Percentiles rank a stretch among this genome's conserved stretches.
Evolutionary conservation across 2,888 invertebrate genomes (phyloP).

Genomic region (Meandrusa payeni): DNA sequence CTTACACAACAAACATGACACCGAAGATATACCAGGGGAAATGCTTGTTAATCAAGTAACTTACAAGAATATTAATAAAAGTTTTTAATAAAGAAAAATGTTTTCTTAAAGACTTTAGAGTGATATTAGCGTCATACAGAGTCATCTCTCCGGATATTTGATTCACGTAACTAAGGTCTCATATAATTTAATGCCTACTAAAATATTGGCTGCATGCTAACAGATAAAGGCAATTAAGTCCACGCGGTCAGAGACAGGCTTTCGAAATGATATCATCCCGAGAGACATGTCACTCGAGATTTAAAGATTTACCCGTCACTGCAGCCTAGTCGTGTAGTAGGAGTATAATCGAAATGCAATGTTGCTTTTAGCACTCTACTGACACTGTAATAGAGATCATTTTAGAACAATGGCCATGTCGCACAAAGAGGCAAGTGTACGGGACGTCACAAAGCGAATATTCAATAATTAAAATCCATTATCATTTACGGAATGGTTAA

Average conservation of each 20-base stretch:
- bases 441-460: slow-evolving; percentile 20
- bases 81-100: too few species aligned
- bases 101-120: too few species aligned
- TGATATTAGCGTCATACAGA: too few species aligned
- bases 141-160: too few species aligned
- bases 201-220: slow-evolving; percentile 10
- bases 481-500: slow-evolving; percentile 14
- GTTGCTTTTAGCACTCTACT: slow-evolving; percentile 8
- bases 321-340: slow-evolving; percentile 30
- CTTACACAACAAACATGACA: too few species aligned
- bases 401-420: slow-evolving; percentile 1
- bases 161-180: too few species aligned
- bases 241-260: slow-evolving; percentile 24
- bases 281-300: slow-evolving; percentile 49
- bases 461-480: slow-evolving; percentile 24
- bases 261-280: slow-evolving; percentile 35
- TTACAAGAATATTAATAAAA: too few species aligned
- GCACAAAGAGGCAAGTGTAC: slow-evolving; percentile 4
- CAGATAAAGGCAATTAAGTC: slow-evolving; percentile 17
- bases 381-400: slow-evolving; percentile 1
- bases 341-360: background rate
- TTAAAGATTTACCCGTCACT: slow-evolving; percentile 57
- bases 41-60: too few species aligned
- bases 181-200: too few species aligned
- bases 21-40: too few species aligned